Evolutionary conservation across 2,888 invertebrate genomes (phyloP).

Genomic region (Oasisia sp.): DNA sequence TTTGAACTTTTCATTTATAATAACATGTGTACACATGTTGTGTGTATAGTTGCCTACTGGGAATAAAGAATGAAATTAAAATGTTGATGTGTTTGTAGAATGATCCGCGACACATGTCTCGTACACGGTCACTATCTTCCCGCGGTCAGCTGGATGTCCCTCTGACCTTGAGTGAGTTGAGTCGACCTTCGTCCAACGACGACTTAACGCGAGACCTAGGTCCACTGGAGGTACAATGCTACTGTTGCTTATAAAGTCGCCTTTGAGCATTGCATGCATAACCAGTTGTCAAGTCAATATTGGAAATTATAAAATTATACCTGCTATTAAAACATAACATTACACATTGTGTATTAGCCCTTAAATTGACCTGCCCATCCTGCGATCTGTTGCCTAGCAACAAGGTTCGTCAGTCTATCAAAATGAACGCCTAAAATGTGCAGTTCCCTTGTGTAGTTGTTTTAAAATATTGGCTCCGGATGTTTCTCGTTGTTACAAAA

Average conservation of each 20-base stretch:
- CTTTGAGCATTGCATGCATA: background rate
- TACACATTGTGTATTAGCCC: too few species aligned
- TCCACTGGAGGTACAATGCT: slow-evolving; percentile 76
- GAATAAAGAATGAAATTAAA: background rate
- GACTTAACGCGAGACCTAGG: slow-evolving; percentile 75
- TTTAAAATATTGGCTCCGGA: too few species aligned
- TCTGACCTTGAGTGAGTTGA: slow-evolving; percentile 38
- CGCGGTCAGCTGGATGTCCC: background rate
- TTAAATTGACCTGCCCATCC: too few species aligned
- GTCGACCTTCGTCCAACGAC: slow-evolving; percentile 58
- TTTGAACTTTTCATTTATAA: too few species aligned
- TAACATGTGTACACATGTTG: too few species aligned
- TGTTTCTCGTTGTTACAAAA: too few species aligned
- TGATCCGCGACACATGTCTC: slow-evolving; percentile 54
- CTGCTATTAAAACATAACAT: too few species aligned
- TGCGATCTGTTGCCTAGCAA: too few species aligned
- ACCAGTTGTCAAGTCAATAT: background rate
- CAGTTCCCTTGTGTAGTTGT: too few species aligned
- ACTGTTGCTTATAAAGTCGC: background rate
- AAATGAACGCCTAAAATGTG: too few species aligned
- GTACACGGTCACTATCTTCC: slow-evolving; percentile 44
- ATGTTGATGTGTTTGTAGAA: slow-evolving; percentile 45
- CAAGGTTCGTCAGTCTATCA: too few species aligned
- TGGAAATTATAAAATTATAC: too few species aligned
- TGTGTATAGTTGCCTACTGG: background rate